Conservation (phyloP, 2,113 vertebrate species). For the Microtus pennsylvanicus region DNA sequence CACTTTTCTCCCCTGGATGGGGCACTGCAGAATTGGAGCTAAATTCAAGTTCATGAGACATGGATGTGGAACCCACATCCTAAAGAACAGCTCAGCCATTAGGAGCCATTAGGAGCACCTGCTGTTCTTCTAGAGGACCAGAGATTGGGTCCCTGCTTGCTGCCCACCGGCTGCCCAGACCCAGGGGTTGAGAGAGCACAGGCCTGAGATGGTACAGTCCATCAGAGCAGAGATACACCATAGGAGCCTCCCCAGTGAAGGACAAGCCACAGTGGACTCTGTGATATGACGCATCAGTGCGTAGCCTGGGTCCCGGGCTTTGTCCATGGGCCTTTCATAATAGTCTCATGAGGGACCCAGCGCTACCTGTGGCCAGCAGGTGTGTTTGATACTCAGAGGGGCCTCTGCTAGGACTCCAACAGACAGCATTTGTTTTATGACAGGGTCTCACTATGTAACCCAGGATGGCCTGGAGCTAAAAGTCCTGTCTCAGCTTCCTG, state of each 20-base stretch:
- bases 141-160: not conserved
- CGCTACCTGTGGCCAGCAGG: not conserved
- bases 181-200: not conserved
- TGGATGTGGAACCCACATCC: fast-evolving
- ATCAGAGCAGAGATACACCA: not conserved
- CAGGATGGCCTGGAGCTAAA: not conserved
- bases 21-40: fast-evolving
- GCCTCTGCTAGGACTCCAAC: not conserved
- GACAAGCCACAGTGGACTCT: not conserved
- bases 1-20: not conserved
- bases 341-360: not conserved
- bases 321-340: fast-evolving
- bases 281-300: not conserved
- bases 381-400: fast-evolving
- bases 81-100: not conserved
- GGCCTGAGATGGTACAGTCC: not conserved
- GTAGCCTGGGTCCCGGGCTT: not conserved
- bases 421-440: not conserved
- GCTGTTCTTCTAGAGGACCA: not conserved
- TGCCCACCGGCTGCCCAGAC: too few relatives aligned
- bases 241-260: not conserved
- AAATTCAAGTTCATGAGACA: fast-evolving
- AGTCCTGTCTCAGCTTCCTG: not conserved
- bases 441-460: not conserved
- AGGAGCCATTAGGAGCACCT: not conserved